Evolutionary conservation across 1,140 invertebrate species (phyloP), one percentile per base, ranked within the genome.

Genomic region (Leptopilina boulardi): DNA sequence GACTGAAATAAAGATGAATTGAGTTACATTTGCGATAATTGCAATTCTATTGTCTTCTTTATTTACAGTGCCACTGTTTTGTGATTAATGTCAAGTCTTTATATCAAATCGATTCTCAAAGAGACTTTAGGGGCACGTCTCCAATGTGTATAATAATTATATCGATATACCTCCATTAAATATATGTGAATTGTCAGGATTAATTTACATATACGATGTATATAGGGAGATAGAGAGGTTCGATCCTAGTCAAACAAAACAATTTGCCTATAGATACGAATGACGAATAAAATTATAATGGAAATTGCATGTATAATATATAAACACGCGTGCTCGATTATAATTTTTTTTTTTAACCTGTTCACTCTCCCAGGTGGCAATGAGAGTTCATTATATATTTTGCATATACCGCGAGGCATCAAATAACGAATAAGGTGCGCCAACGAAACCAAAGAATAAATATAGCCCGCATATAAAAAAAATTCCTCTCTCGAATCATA

Each of bases 351-450:
- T 51, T 51, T 18, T 18, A 18, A 51, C 47, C 5, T 51, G 6
- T 51, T 18, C n/a, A 15, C 15, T 42, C 34, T 44, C 6, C 42
- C 47, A 51, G 47, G 47, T 51, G 47, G 47, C 47, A 51, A 51
- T 51, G 47, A 51, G 47, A 51, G 47, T 51, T 51, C 47, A 51
- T n/a, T n/a, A 51, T n/a, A 51, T 51, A 51, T 51, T 51, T 51
- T 51, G 47, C 47, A 51, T n/a, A n/a, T 51, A n/a, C 47, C 42
- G 42, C 42, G 47, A 3, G 47, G 15, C 47, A 4, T 4, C 34
- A 9, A 34, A 6, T 3, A 6, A 34, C 30, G 6, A 34, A n/a
- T n/a, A 38, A 38, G 34, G n/a, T 18, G 47, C 15, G 15, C 47
- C 47, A 18, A 18, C 47, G n/a, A 51, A 51, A 18, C 47, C 3